Base-by-base conservation (phyloP, 2,888 invertebrate species). In the Heliconius erato region DNA sequence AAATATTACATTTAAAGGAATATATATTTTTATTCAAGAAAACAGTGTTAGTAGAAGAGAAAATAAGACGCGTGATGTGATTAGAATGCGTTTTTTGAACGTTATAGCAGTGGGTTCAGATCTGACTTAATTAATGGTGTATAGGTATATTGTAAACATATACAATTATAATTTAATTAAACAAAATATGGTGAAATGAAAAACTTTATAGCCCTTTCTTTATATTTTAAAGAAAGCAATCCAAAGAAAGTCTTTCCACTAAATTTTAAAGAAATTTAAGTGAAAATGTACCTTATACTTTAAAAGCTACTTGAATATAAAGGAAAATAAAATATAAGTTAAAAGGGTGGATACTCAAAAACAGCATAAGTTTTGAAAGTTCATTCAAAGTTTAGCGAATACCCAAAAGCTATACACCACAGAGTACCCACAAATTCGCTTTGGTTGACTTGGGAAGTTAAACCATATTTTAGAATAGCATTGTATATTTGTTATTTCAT, bases 301-400 rank as follows among this genome's bases (percentile, higher is more conserved):
- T 44, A 72, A 44, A 72, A 72, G 26, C 26, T 72, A 26, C 72
- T 49, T 7, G 9, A 26, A 72, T 26, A 72, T 26, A 72, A 72
- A 72, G 26, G 2, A 72, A 63, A 40, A 40, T 7, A 63, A 63
- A 26, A 76, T 35, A 59, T 23, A 76, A 26, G n/a, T 35, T 35
- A 9, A 63, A 63, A 35, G 7, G 59, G 59, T 35, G 74, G n/a
- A 23, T 35, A 76, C 35, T 76, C 76, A 35, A 76, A 76, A 40
- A 63, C n/a, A 63, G 76, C 63, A 76, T 35, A 76, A 76, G 76
- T 76, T 76, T 40, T 26, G 14, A 63, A 63, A 76, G 59, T 76
- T 76, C 32, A n/a, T 0, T 4, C 7, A 63, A 76, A 63, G 35
- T n/a, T 76, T 63, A 35, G 63, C n/a, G 35, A 76, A 76, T 35